phyloP scores from a whole-genome alignment of 2,888 invertebrate genomes.

The Cryptus armator region DNA sequence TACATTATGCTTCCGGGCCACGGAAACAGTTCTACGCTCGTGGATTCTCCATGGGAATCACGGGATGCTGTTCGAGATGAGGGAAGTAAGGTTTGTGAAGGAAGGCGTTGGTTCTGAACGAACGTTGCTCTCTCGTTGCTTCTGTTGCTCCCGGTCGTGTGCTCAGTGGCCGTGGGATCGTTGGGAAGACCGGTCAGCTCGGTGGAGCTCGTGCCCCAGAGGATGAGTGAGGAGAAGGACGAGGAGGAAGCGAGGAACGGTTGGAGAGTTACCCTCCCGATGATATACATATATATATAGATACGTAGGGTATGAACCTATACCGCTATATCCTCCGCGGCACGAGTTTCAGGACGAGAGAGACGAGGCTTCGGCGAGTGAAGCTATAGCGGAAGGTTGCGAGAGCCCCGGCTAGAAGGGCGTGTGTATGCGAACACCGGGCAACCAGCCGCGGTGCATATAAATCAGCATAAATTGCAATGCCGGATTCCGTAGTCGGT shows the following conservation, averaged over 20 bases:
- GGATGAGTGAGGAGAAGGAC: neutral
- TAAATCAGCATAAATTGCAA: constrained; percentile 84
- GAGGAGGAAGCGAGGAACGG: neutral
- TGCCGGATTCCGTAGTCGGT: constrained; percentile 80
- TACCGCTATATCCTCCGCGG: neutral
- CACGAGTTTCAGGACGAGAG: constrained; percentile 18
- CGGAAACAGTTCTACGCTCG: constrained; percentile 4
- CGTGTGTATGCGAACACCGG: constrained; percentile 67
- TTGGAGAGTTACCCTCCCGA: constrained; percentile 4
- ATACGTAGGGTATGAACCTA: neutral
- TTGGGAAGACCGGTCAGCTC: constrained; percentile 51
- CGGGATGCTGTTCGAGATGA: constrained; percentile 35
- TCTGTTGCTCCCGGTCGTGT: constrained; percentile 14
- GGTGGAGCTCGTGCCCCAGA: constrained; percentile 20
- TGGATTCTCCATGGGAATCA: constrained; percentile 56
- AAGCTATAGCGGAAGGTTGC: constrained; percentile 18
- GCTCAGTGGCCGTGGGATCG: constrained; percentile 47
- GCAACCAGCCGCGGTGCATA: constrained; percentile 77
- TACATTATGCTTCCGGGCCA: constrained; percentile 35
- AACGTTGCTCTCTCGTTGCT: constrained; percentile 22
- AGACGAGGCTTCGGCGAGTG: constrained; percentile 27
- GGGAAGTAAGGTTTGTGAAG: constrained; percentile 10
- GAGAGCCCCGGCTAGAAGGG: constrained; percentile 29
- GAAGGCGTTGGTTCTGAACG: constrained; percentile 17
- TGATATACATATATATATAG: neutral